Conservation (phyloP, 2,888 invertebrate species). For the Clusia tigrina region DNA sequence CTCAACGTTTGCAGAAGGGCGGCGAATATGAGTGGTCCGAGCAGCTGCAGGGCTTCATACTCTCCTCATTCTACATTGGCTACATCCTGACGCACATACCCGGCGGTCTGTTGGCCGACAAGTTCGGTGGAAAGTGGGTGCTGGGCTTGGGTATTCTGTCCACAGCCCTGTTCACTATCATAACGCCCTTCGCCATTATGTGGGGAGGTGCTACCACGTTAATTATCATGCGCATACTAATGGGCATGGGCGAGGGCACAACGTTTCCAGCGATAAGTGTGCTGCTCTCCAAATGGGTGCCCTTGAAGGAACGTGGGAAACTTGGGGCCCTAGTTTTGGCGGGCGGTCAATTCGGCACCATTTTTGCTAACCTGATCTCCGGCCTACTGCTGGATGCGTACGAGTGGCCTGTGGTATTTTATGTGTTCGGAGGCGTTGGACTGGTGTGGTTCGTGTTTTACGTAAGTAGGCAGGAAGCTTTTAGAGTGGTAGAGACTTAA, state of each 20-base stretch:
- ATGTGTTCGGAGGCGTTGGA: conserved; percentile 74
- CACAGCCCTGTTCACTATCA: conserved; percentile 66
- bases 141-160: conserved; percentile 78
- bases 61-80: conserved; percentile 83
- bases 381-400: conserved; percentile 72
- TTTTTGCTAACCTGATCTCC: conserved; percentile 70
- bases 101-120: conserved; percentile 79
- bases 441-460: conserved; percentile 74
- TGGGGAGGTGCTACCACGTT: conserved; percentile 66
- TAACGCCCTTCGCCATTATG: conserved; percentile 25
- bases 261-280: conserved; percentile 82
- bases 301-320: conserved; percentile 74
- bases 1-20: too few species aligned
- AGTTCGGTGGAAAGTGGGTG: conserved; percentile 82
- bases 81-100: conserved; percentile 82
- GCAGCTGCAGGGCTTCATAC: conserved; percentile 74
- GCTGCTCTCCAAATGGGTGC: conserved; percentile 80
- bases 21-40: conserved; percentile 74
- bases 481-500: too few species aligned
- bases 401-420: conserved; percentile 78
- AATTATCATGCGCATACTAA: conserved; percentile 73
- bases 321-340: conserved; percentile 80
- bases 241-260: conserved; percentile 85
- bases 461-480: too few species aligned
- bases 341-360: conserved; percentile 71